A percentile compares a stretch with the other conserved stretches of the same genome.
These are phyloP conservation scores for Spatulosminthurus flaviceps DNA, from an alignment of 2,888 invertebrate species.

Conservation along the genomic window DNA sequence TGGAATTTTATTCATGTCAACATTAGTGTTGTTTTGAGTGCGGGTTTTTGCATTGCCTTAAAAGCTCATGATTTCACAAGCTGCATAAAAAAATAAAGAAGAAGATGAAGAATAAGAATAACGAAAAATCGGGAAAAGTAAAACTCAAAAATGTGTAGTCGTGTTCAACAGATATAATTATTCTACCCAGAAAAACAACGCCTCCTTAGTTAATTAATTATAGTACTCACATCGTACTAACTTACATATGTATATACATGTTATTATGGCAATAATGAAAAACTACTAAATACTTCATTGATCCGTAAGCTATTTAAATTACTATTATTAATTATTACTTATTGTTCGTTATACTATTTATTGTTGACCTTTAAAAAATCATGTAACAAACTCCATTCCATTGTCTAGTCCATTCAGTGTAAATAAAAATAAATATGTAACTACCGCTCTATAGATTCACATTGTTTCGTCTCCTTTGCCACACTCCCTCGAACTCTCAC, in stretches of 20 bases:
- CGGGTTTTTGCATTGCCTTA: constrained; percentile 40
- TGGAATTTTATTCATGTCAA: constrained; percentile 40
- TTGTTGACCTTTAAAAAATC: constrained; percentile 18
- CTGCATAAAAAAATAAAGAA: background rate
- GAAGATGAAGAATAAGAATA: background rate
- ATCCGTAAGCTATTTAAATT: background rate
- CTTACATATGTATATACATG: constrained; percentile 16
- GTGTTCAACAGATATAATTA: constrained; percentile 32
- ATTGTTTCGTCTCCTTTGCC: too few relatives aligned
- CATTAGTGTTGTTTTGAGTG: constrained; percentile 40
- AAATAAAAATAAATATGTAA: constrained; percentile 18
- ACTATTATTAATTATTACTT: constrained; percentile 19
- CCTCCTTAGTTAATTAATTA: constrained; percentile 20
- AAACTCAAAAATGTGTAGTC: constrained; percentile 40
- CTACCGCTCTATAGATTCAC: too few relatives aligned
- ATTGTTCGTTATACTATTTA: constrained; percentile 19
- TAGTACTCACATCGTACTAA: constrained; percentile 24
- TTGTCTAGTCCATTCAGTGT: constrained; percentile 37
- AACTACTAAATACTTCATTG: constrained; percentile 28
- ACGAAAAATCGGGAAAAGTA: constrained; percentile 6
- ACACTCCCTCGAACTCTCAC: too few relatives aligned
- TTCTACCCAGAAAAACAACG: constrained; percentile 25
- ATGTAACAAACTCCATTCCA: constrained; percentile 28
- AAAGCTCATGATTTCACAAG: constrained; percentile 30
- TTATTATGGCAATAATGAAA: constrained; percentile 37